Base-by-base conservation (phyloP, 1,140 invertebrate genomes). In the Lepidotrigona ventralis region DNA sequence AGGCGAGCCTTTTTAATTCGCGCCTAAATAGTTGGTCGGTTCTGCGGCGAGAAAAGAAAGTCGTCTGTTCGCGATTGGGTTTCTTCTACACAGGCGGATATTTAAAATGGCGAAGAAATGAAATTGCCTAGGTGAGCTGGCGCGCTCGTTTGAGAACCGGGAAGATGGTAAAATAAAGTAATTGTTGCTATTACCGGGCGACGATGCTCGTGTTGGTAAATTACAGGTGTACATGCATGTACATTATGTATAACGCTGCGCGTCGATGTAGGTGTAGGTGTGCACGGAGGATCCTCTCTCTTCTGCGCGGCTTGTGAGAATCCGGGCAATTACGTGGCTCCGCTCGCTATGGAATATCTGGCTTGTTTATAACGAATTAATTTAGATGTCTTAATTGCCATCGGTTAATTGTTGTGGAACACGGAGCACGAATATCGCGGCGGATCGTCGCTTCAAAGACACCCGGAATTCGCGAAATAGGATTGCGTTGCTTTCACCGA, bases 331-430 rank as follows among this genome's bases (percentile, higher is more conserved):
- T 94, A 94, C 90, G 88, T 86, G 26, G 72, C 79, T 84, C 72
- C 54, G 81, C 78, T 88, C 75, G 76, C 80, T 69, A 77, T 80
- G 79, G 85, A 79, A 74, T 88, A 79, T 83, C 82, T 85, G 78
- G 68, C 85, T 89, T 86, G 81, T 90, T 90, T 83, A 89, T 89
- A 86, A 89, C 88, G 90, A 93, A 93, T 93, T 93, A 93, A 94
- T 93, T 93, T 93, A 91, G 92, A 94, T 92, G 92, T 93, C 92
- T 94, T 93, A 93, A 94, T 94, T 94, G 92, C 92, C 83, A 90
- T 91, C 91, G 90, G 91, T 93, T 94, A 93, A 94, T 93, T 93
- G 92, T 93, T 90, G 84, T 88, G 82, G 88, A 90, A 86, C 80
- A 85, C 85, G 87, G 69, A 68, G 82, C 70, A 46, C 51, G 66